Evolutionary conservation across 2,888 invertebrate species (phyloP).

Genomic region (Monopis laevigella): DNA sequence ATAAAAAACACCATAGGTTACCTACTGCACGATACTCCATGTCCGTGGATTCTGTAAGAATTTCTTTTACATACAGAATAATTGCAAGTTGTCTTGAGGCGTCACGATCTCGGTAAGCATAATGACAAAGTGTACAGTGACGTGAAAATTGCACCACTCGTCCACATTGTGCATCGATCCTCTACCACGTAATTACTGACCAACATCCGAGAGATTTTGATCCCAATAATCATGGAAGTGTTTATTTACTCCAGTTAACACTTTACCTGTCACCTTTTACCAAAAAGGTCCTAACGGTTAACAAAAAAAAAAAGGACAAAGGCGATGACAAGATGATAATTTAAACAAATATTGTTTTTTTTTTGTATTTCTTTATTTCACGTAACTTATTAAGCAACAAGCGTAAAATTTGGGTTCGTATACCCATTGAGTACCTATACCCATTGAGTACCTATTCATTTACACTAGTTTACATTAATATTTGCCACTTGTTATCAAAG

Average conservation of each 20-base stretch:
- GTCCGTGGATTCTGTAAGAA: constrained; percentile 48
- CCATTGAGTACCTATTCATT: no score
- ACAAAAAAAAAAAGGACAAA: no score
- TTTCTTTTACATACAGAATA: constrained; percentile 67
- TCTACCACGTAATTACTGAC: constrained; percentile 10
- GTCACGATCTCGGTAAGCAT: constrained; percentile 65
- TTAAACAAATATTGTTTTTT: no score
- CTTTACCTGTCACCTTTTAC: constrained; percentile 11
- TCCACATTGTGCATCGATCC: constrained; percentile 6
- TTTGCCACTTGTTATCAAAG: no score
- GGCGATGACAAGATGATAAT: no score
- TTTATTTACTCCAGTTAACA: constrained; percentile 10
- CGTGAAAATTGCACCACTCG: constrained; percentile 59
- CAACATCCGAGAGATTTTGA: constrained; percentile 10
- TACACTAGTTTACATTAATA: no score
- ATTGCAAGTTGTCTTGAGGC: constrained; percentile 65
- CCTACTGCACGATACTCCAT: constrained; percentile 34
- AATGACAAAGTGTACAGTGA: constrained; percentile 65
- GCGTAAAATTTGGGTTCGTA: no score
- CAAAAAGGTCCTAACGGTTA: no score
- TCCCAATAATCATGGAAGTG: constrained; percentile 6
- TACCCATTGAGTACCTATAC: no score
- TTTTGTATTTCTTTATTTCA: no score
- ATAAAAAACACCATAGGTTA: no score
- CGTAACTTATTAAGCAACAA: no score